phyloP scores from a whole-genome alignment of 2,797 vertebrate genomes.

The Strix occidentalis region DNA sequence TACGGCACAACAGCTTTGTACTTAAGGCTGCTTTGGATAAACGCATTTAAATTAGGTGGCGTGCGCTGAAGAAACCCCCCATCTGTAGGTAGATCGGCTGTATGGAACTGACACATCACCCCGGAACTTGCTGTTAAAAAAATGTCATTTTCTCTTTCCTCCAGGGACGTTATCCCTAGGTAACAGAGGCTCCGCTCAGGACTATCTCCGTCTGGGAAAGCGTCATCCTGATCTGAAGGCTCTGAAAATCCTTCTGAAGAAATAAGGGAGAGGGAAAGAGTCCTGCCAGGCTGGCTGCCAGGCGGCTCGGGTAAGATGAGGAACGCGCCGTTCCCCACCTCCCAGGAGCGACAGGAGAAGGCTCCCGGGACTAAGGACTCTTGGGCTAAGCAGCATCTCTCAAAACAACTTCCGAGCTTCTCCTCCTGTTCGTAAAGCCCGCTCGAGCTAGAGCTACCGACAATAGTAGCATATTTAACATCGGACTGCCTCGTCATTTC shows the following conservation, averaged over 20 bases:
- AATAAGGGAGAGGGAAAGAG: conserved; percentile 73
- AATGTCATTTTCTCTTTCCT: conserved; percentile 55
- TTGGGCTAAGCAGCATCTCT: conserved; percentile 78
- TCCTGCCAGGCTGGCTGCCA: conserved; percentile 22
- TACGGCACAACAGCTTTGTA: conserved; percentile 74
- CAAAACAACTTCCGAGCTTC: conserved; percentile 71
- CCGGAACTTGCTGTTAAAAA: conserved; percentile 57
- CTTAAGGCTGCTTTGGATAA: conserved; percentile 43
- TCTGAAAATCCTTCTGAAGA: conserved; percentile 87
- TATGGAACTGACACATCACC: conserved; percentile 15
- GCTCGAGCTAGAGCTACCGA: conserved; percentile 49
- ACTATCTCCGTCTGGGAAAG: conserved; percentile 45
- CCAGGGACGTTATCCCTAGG: conserved; percentile 72
- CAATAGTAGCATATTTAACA: conserved; percentile 82
- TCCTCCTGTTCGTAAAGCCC: conserved; percentile 58
- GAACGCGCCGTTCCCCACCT: conserved; percentile 69
- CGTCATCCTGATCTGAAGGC: conserved; percentile 77
- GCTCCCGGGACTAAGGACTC: conserved; percentile 72
- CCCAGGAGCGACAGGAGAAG: conserved; percentile 78
- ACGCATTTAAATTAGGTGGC: conserved; percentile 32
- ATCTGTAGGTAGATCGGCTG: conserved; percentile 39
- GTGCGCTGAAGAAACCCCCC: conserved; percentile 52
- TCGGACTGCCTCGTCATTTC: conserved; percentile 69
- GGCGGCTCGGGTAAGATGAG: conserved; percentile 65
- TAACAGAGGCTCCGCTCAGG: conserved; percentile 78